Conservation (phyloP, 2,113 vertebrate species). For the Guaruba guarouba region DNA sequence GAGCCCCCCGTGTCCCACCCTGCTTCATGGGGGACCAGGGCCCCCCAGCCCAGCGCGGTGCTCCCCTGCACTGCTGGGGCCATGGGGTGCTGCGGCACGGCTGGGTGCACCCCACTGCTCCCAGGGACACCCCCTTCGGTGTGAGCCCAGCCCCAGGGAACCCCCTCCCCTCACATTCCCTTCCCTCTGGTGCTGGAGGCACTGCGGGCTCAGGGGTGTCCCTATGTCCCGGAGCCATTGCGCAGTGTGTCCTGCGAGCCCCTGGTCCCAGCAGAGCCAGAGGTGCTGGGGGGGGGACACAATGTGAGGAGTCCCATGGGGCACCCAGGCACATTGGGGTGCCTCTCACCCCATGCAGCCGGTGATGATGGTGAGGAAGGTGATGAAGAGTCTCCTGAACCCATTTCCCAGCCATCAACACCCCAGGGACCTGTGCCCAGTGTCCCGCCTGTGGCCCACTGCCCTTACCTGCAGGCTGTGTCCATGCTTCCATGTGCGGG, state of each 20-base stretch:
- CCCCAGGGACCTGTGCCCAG: not conserved
- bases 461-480: not conserved
- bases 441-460: not conserved
- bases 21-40: fast-evolving
- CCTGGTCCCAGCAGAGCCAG: not conserved
- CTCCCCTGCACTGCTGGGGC: not conserved
- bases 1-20: not conserved
- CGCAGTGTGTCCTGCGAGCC: not conserved
- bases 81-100: not conserved
- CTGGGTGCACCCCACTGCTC: too few species aligned
- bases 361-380: not conserved
- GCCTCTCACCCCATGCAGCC: fast-evolving
- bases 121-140: not conserved
- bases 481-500: fast-evolving
- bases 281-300: not conserved
- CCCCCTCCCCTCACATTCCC: not conserved
- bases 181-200: not conserved
- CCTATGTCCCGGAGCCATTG: not conserved
- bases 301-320: not conserved
- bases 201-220: not conserved
- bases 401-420: not conserved
- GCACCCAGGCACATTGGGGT: not conserved
- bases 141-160: too few species aligned
- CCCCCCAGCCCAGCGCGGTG: fast-evolving
- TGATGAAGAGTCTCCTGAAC: not conserved